phyloP scores from a whole-genome alignment of 2,888 invertebrate genomes.

The Agapetus fuscipes region DNA sequence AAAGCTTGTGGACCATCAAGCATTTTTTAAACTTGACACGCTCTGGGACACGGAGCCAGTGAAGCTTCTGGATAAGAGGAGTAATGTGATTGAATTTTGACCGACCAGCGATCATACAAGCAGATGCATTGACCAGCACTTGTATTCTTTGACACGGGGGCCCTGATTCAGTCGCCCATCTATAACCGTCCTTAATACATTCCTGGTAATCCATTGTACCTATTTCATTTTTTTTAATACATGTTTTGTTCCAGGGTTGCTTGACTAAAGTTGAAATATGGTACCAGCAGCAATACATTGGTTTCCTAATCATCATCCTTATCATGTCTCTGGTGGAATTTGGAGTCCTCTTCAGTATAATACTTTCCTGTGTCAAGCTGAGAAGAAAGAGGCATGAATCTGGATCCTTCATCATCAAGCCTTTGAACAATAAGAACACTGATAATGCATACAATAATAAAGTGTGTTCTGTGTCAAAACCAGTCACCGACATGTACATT shows the following conservation, averaged over 20 bases:
- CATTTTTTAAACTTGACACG: no score
- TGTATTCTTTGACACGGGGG: no score
- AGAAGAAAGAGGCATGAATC: constrained; percentile 42
- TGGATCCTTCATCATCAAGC: constrained; percentile 34
- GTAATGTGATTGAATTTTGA: no score
- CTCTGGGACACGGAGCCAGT: no score
- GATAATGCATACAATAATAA: constrained; percentile 39
- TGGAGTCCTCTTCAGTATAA: constrained; percentile 57
- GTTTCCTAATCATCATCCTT: constrained; percentile 56
- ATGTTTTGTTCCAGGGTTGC: constrained; percentile 53
- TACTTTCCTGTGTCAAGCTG: constrained; percentile 59
- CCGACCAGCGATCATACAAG: no score
- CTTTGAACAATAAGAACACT: constrained; percentile 33
- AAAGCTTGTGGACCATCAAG: no score
- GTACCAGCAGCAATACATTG: constrained; percentile 65
- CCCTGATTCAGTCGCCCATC: no score
- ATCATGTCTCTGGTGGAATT: constrained; percentile 64
- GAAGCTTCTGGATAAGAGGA: no score
- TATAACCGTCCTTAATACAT: no score
- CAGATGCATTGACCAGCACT: no score
- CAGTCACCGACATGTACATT: constrained; percentile 38
- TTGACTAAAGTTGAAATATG: constrained; percentile 59
- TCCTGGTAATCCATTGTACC: no score
- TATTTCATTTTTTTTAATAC: no score
- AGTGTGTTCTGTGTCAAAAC: constrained; percentile 31